Percentiles rank a stretch among this genome's conserved stretches.
phyloP scores from a whole-genome alignment of 2,113 vertebrate species.

The Larimichthys polyactis region DNA sequence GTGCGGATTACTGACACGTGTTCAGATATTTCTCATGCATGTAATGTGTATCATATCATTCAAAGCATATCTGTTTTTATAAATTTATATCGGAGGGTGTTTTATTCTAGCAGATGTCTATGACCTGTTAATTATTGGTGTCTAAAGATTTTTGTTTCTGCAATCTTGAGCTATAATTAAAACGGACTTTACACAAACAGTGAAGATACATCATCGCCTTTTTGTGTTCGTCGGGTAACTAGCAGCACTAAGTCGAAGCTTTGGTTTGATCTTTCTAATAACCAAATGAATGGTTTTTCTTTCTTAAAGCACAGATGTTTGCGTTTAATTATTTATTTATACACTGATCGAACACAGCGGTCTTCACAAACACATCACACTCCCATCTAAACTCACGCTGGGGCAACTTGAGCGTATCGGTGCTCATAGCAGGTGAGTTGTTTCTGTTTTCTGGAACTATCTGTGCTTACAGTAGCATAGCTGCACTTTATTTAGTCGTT shows the following conservation, averaged over 20 bases:
- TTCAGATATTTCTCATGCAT: constrained; percentile 49
- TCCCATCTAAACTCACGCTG: constrained; percentile 28
- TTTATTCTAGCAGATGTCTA: constrained; percentile 19
- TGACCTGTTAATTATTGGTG: constrained; percentile 26
- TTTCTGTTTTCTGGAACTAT: constrained; percentile 54
- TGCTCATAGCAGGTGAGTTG: constrained; percentile 72
- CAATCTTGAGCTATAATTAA: constrained; percentile 25
- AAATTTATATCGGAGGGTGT: constrained; percentile 49
- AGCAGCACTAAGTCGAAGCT: constrained; percentile 35
- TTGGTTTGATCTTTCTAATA: constrained; percentile 72
- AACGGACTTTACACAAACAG: constrained; percentile 25
- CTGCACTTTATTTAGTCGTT: constrained; percentile 22
- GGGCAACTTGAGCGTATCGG: constrained; percentile 38
- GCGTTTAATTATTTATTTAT: not conserved
- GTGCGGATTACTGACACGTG: constrained; percentile 43
- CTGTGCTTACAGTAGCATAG: constrained; percentile 33
- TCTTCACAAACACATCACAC: constrained; percentile 23
- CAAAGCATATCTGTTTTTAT: constrained; percentile 58
- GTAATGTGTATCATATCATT: constrained; percentile 46
- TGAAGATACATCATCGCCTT: constrained; percentile 9
- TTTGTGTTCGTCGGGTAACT: constrained; percentile 29
- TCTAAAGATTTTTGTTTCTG: constrained; percentile 37
- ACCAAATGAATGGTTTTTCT: constrained; percentile 68
- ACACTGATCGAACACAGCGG: constrained; percentile 24
- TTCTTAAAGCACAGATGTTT: constrained; percentile 6